Evolutionary conservation across 2,113 vertebrate species (phyloP), one percentile per base, ranked within the genome.

Genomic region (Myrmecophaga tridactyla): DNA sequence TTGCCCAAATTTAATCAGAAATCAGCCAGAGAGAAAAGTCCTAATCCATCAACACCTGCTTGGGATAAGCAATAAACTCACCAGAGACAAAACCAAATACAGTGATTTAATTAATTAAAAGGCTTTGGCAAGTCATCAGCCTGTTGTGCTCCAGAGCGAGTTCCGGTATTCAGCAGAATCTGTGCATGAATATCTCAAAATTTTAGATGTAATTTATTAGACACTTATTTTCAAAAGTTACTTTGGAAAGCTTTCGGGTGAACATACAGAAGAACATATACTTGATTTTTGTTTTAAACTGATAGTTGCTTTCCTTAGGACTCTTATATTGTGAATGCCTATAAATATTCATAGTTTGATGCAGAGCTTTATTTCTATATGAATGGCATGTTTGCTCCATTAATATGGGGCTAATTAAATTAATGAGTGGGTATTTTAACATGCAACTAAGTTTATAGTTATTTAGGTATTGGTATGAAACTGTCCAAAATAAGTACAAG

Each of bases 41-140:
- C 77, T 97, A 97, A 97, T 97, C 96, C 95, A 95, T 86, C 94
- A 96, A 94, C 97, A 96, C 94, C 97, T 97, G 95, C 92, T 96
- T 90, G 67, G 90, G 39, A 95, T 97, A 94, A 94, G 77, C 67
- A 94, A 77, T 78, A 92, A 94, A 85, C 48, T 73, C 97, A 95
- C 81, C 15, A 76, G 95, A 96, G 92, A 94, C 78, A 86, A 77
- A 90, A 46, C 92, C 94, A 96, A 97, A 92, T 96, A 96, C 36
- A 95, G 88, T n/a, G 75, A 95, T 75, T 96, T 96, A 96, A 97
- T 97, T 97, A 97, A 94, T 88, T 94, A 73, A 96, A 94, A 90
- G 92, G 4, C 81, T 93, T 94, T 96, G 95, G 96, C 95, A 92
- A n/a, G 69, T 84, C 41, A 67, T 81, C 80, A 89, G 39, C 83